Evolutionary conservation across 2,888 invertebrate species (phyloP).

Genomic region (Cerastis leucographa): DNA sequence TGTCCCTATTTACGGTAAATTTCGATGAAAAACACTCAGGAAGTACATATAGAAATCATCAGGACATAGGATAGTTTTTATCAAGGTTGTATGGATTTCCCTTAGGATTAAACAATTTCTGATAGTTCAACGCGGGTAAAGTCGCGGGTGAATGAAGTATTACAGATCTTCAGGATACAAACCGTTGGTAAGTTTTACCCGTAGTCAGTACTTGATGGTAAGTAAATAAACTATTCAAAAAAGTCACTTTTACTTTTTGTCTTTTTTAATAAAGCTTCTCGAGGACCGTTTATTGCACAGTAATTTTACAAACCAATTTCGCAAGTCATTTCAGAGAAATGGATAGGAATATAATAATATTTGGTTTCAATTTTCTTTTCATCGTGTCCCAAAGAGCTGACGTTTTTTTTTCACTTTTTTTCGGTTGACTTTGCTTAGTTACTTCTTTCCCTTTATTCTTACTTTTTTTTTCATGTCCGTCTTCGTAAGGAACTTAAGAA

Average conservation of each 20-base stretch:
- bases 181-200: background rate
- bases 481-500: background rate
- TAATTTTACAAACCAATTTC: slow-evolving; percentile 23
- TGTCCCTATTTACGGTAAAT: no score
- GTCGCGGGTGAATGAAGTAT: no score
- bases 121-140: no score
- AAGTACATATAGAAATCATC: no score
- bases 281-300: background rate
- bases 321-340: slow-evolving; percentile 23
- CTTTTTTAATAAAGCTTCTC: background rate
- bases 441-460: background rate
- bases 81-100: no score
- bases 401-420: slow-evolving; percentile 20
- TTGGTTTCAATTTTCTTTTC: slow-evolving; percentile 37
- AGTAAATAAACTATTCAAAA: background rate
- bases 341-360: slow-evolving; percentile 10
- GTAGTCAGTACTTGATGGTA: background rate
- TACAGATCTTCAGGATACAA: no score
- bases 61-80: no score
- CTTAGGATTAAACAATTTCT: no score
- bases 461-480: no score
- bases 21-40: no score
- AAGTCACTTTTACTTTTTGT: background rate
- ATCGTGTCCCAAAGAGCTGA: background rate
- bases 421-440: background rate